Base-by-base conservation (phyloP, 2,113 vertebrate species). In the Probosciger aterrimus region DNA sequence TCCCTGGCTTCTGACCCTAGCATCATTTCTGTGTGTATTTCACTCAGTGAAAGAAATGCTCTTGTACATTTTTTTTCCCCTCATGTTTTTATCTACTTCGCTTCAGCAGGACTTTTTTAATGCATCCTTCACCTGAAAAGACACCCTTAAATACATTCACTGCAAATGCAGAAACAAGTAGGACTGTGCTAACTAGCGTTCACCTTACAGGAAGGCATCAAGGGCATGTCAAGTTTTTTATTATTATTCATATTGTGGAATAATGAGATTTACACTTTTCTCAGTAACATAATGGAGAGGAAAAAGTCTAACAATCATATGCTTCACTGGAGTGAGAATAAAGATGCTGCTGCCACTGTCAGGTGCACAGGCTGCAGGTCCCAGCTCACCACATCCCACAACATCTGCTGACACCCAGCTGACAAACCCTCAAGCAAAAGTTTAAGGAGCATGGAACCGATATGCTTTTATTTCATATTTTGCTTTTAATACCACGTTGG, bases 321-420 rank as follows among this genome's bases (percentile, higher is more conserved):
- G 91, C 80, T 90, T 90, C 92, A 95, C 25, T 94, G 96, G 94
- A 93, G 81, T 77, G 95, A 95, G 50, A 53, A 91, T 59, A 44
- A 94, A 96, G 90, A 68, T 50, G 81, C n/a, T 82, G 77, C 73
- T 83, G 71, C 94, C 64, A 63, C 57, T 4, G 3, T 31, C 79
- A 50, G 74, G 81, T 47, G 30, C 82, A 27, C 7, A 67, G 82
- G 50, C 35, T 71, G 57, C 76, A 69, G 80, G 44, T 69, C 83
- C 47, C 37, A 57, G 71, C 67, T 75, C 46, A 5, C 39, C 1
- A 1, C 79, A 63, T 85, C 75, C 78, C 65, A 35, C 35, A 24
- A 9, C 49, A 43, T 75, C 18, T 27, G 37, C 60, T 50, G 30
- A 23, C 73, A 18, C 37, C 35, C n/a, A 76, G n/a, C 60, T 7